These are phyloP conservation scores for Acropora tenuis DNA, from an alignment of 64 coral and sea anemone species.

Conservation along the genomic window DNA sequence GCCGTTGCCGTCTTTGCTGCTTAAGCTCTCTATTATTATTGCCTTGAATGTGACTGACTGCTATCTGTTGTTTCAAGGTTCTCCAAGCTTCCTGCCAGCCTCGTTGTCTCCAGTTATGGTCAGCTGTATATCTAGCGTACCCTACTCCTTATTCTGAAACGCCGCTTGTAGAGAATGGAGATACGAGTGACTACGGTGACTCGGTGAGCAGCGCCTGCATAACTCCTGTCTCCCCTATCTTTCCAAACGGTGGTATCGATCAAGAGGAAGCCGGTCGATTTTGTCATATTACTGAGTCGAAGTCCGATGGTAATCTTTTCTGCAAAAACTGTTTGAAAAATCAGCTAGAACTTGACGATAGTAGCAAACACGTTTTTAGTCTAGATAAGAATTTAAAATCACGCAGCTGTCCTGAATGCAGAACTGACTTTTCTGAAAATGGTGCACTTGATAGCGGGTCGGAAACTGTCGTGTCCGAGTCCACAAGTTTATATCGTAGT, in stretches of 20 bases:
- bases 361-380: conserved; percentile 12
- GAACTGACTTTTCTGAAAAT: conserved; percentile 7
- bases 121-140: conserved; percentile 69
- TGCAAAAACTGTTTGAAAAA: conserved; percentile 35
- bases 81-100: conserved; percentile 75
- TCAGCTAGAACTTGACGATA: not conserved
- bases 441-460: not conserved
- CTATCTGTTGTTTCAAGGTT: conserved; percentile 49
- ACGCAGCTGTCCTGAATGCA: conserved; percentile 14
- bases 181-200: conserved; percentile 37
- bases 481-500: conserved; percentile 58
- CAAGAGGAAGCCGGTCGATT: not conserved
- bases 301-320: conserved; percentile 74
- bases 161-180: not conserved
- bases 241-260: conserved; percentile 40
- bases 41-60: no score
- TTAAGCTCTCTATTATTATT: no score
- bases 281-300: conserved; percentile 38
- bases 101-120: conserved; percentile 81
- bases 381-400: conserved; percentile 22
- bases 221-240: conserved; percentile 25
- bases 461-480: not conserved
- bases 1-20: no score
- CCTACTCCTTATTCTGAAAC: conserved; percentile 62
- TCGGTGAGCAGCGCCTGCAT: conserved; percentile 43